Conservation (phyloP, 2,797 vertebrate species). For the Acomys russatus region DNA sequence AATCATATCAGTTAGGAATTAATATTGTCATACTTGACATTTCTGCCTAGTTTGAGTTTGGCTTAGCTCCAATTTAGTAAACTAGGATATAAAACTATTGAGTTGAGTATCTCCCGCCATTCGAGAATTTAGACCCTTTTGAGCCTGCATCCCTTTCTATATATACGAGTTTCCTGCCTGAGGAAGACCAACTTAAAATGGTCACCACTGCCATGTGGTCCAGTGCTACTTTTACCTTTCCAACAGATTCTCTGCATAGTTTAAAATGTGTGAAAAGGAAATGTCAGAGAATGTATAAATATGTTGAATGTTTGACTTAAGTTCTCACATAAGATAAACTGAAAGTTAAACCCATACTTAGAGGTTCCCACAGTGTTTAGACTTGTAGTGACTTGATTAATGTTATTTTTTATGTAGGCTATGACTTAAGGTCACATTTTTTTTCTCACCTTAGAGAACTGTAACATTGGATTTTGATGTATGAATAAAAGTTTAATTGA, state of each 20-base stretch:
- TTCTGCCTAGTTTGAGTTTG: slow-evolving; percentile 8
- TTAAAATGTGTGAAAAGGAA: slow-evolving; percentile 67
- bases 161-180: background rate
- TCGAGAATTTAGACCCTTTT: slow-evolving; percentile 51
- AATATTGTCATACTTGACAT: slow-evolving; percentile 35
- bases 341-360: slow-evolving; percentile 39
- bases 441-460: background rate
- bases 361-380: slow-evolving; percentile 18
- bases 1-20: background rate
- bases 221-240: background rate
- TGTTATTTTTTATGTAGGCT: slow-evolving; percentile 27
- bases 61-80: background rate
- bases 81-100: background rate
- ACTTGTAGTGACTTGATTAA: slow-evolving; percentile 43
- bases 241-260: slow-evolving; percentile 31
- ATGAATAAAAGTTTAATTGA: background rate
- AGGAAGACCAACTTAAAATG: slow-evolving; percentile 39
- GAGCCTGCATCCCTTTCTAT: background rate
- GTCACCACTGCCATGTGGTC: background rate
- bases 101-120: slow-evolving; percentile 6
- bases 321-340: slow-evolving; percentile 19
- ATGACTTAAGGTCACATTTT: background rate
- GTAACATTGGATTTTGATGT: background rate
- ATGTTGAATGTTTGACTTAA: slow-evolving; percentile 34
- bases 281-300: slow-evolving; percentile 53